These are phyloP conservation scores for Pteronotus mesoamericanus DNA, from an alignment of 2,797 vertebrate species.

Conservation along the genomic window DNA sequence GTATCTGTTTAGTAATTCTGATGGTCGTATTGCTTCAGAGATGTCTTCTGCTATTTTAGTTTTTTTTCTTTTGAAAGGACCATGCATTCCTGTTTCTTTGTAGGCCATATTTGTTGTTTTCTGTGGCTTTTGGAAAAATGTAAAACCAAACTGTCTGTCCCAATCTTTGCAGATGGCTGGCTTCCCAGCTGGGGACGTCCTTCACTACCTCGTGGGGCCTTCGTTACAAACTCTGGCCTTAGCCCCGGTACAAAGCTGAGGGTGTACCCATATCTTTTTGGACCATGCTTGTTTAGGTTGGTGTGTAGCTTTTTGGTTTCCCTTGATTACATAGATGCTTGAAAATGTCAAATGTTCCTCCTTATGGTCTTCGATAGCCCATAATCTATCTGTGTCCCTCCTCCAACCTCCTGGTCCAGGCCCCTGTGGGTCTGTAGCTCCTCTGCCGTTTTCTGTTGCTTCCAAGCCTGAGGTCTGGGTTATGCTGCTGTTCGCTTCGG, in stretches of 20 bases:
- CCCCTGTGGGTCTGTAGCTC: background rate
- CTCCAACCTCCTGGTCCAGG: background rate
- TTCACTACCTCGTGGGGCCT: background rate
- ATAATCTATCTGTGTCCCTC: background rate
- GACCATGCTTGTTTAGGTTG: background rate
- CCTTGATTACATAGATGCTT: background rate
- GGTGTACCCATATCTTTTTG: background rate
- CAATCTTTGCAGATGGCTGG: background rate
- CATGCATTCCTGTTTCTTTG: background rate
- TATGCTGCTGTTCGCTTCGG: background rate
- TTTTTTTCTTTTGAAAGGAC: background rate
- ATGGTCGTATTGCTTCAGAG: background rate
- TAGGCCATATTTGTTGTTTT: background rate
- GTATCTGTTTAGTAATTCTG: background rate
- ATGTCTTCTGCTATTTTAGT: background rate
- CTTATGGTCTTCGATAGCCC: background rate
- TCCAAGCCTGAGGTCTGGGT: background rate
- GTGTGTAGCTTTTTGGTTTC: background rate
- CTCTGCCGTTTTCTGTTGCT: background rate
- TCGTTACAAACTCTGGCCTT: background rate
- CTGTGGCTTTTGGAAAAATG: background rate
- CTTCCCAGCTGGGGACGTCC: background rate
- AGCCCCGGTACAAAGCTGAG: background rate
- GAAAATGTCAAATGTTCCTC: background rate
- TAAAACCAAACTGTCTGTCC: background rate